Percentiles rank a stretch among this genome's conserved stretches.
These are phyloP conservation scores for Agrotis clavis DNA, from an alignment of 2,888 invertebrate species.

Conservation along the genomic window DNA sequence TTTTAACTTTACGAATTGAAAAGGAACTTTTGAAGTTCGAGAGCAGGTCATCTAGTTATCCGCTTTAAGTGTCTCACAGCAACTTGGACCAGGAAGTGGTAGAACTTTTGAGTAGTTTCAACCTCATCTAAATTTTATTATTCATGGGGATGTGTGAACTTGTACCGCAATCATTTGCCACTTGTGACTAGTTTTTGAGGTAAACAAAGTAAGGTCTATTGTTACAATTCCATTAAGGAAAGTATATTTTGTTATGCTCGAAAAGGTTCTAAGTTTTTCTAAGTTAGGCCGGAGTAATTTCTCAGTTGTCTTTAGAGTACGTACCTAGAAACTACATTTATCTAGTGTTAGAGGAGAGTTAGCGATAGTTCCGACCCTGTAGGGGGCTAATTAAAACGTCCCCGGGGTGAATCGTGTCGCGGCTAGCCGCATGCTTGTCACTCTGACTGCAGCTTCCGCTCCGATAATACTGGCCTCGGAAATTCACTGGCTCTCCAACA, in stretches of 20 bases:
- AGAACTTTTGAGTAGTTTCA: slow-evolving; percentile 29
- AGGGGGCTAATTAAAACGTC: slow-evolving; percentile 72
- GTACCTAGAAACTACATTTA: slow-evolving; percentile 25
- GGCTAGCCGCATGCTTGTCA: slow-evolving; percentile 68
- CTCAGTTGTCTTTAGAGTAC: slow-evolving; percentile 17
- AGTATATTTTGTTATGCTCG: slow-evolving; percentile 21
- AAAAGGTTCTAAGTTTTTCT: slow-evolving; percentile 15
- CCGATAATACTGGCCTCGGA: slow-evolving; percentile 51
- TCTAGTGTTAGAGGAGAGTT: slow-evolving; percentile 25
- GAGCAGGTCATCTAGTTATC: slow-evolving; percentile 68
- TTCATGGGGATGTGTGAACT: slow-evolving; percentile 1
- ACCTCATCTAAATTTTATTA: slow-evolving; percentile 20
- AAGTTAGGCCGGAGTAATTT: slow-evolving; percentile 10
- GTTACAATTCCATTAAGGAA: slow-evolving; percentile 18
- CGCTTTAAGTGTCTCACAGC: slow-evolving; percentile 64
- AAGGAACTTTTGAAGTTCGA: slow-evolving; percentile 66
- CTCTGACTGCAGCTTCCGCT: slow-evolving; percentile 62
- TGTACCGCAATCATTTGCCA: neutral
- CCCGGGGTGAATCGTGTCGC: slow-evolving; percentile 55
- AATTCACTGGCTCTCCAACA: slow-evolving; percentile 44
- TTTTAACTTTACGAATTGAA: slow-evolving; percentile 74
- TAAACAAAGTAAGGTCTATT: slow-evolving; percentile 21
- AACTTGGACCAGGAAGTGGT: slow-evolving; percentile 51
- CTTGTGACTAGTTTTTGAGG: slow-evolving; percentile 19
- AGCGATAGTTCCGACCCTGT: slow-evolving; percentile 39